phyloP scores from a whole-genome alignment of 2,797 vertebrate species.

The Malacoctenus gilli region DNA sequence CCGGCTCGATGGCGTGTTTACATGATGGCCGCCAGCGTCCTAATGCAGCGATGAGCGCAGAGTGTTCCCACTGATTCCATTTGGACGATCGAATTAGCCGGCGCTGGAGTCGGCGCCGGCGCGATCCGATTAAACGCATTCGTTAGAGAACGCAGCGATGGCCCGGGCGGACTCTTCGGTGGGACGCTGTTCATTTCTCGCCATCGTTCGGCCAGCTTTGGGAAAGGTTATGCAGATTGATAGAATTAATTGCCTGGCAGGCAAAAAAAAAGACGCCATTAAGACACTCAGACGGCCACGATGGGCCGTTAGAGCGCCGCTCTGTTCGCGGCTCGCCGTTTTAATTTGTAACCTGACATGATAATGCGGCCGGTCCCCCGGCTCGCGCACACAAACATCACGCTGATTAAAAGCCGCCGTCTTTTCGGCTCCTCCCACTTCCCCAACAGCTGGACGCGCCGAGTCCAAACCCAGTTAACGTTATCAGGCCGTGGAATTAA shows the following conservation, averaged over 20 bases:
- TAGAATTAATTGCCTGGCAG: conserved; percentile 84
- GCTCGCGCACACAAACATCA: conserved; percentile 78
- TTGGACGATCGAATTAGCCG: conserved; percentile 85
- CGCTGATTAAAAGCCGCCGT: conserved; percentile 81
- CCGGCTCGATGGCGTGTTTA: conserved; percentile 81
- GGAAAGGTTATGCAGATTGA: conserved; percentile 85
- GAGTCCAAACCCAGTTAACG: conserved; percentile 65
- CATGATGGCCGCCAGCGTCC: conserved; percentile 74
- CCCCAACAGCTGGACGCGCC: conserved; percentile 57
- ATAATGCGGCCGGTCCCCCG: conserved; percentile 78
- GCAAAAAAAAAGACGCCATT: conserved; percentile 84
- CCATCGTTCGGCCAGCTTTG: conserved; percentile 78
- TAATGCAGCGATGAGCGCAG: conserved; percentile 83
- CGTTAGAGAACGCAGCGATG: conserved; percentile 86
- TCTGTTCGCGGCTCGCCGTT: conserved; percentile 80
- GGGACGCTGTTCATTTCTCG: conserved; percentile 80
- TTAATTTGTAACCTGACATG: conserved; percentile 87
- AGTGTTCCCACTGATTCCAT: conserved; percentile 84
- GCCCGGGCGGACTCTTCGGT: conserved; percentile 77
- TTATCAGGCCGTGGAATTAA: conserved; percentile 52
- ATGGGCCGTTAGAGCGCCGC: conserved; percentile 78
- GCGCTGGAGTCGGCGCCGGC: conserved; percentile 71
- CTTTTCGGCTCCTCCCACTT: conserved; percentile 53
- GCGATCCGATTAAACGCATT: conserved; percentile 84
- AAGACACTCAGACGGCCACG: conserved; percentile 83